Base-by-base conservation (phyloP, 2,888 invertebrate species). In the Patella depressa region DNA sequence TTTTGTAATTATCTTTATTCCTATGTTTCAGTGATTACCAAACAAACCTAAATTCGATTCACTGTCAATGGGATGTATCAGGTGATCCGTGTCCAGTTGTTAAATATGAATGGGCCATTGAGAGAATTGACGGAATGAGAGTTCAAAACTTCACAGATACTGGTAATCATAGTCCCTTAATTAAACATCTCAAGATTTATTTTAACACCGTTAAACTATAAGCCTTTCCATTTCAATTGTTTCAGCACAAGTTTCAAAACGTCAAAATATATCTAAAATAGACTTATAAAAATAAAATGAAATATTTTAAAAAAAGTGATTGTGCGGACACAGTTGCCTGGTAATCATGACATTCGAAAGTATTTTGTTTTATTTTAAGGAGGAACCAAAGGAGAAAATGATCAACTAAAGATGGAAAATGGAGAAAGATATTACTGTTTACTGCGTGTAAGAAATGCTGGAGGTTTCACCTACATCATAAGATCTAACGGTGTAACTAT, bases 31-130 rank as follows among this genome's bases (percentile, higher is more conserved):
- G 88, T 57, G 81, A 87, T 57, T 86, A 80, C 79, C 87, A 87
- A 78, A 83, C 83, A 34, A 82, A 82, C 54, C 77, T 79, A 45
- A 83, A 77, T 14, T 76, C 81, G 0, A 80, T 87, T 9, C 80
- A 77, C 45, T 86, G 87, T 5, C 76, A 77, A 29, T 88, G 88
- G 88, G 86, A 88, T 72, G 83, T 85, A 12, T 79, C 82, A 15
- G 88, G 87, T 19, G 88, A 88, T 75, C 87, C 87, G 0, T 88
- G 88, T 79, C 88, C 88, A 34, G 85, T 81, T 14, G 75, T 80
- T 4, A 81, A 79, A 24, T 88, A 85, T 74, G 79, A 86, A 73
- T 87, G 87, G 86, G 78, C 85, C 53, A 82, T 88, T 5, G 82
- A 86, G 71, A 76, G 84, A 69, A 82, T 85, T 29, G 87, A 88